phyloP scores from a whole-genome alignment of 2,888 invertebrate species.

The Caprella mutica region DNA sequence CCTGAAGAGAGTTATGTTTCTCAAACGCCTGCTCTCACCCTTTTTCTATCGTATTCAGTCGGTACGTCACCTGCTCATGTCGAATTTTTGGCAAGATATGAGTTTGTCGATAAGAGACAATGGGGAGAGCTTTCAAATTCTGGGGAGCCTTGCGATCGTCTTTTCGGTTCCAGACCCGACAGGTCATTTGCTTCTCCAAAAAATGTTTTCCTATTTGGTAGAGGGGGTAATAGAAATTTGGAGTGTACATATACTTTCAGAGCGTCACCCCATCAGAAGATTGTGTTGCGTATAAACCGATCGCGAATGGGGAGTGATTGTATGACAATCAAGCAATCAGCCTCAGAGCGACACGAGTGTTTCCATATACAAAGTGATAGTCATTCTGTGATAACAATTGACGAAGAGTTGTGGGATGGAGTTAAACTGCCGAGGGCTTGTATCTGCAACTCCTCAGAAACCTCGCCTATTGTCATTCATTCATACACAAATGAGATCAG shows the following conservation, averaged over 20 bases:
- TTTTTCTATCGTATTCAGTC: conserved; percentile 22
- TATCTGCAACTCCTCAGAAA: conserved; percentile 20
- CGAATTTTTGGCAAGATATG: conserved; percentile 29
- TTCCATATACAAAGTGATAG: conserved; percentile 12
- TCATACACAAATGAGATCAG: conserved; percentile 59
- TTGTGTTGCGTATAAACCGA: conserved; percentile 47
- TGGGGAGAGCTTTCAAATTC: conserved; percentile 20
- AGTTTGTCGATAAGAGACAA: conserved; percentile 31
- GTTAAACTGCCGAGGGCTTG: conserved; percentile 23
- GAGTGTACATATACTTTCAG: conserved; percentile 65
- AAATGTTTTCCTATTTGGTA: conserved; percentile 68
- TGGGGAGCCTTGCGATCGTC: conserved; percentile 34
- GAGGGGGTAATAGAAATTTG: conserved; percentile 64
- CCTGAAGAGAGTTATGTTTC: conserved; percentile 30
- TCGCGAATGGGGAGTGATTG: conserved; percentile 24
- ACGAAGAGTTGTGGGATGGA: conserved; percentile 23
- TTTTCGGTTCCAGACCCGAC: conserved; percentile 35
- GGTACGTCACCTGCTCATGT: conserved; percentile 32
- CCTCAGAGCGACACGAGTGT: conserved; percentile 24
- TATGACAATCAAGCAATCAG: conserved; percentile 8
- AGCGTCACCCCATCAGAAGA: conserved; percentile 55
- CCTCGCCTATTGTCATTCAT: conserved; percentile 47
- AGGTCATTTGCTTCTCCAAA: conserved; percentile 62
- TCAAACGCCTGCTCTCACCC: conserved; percentile 22
- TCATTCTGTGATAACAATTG: conserved; percentile 18